These are phyloP conservation scores for Nautilus pompilius DNA, from an alignment of 1,140 invertebrate species.

Conservation along the genomic window DNA sequence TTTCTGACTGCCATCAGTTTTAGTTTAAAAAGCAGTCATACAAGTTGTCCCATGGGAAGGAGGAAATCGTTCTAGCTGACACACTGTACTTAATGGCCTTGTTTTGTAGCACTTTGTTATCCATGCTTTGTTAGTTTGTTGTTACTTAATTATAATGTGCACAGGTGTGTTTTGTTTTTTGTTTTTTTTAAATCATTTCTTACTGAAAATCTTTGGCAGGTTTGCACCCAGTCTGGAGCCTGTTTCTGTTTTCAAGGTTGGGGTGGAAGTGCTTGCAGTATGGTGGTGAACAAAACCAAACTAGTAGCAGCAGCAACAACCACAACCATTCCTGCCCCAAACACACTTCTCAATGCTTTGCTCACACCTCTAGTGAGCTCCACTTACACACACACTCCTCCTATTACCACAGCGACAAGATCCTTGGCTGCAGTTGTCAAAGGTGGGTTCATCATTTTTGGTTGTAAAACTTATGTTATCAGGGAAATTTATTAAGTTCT, in stretches of 20 bases:
- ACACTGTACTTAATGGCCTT: no score
- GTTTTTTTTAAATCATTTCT: background rate
- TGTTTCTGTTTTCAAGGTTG: slow-evolving; percentile 89
- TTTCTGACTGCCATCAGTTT: no score
- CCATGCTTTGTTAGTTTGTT: no score
- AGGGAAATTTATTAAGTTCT: background rate
- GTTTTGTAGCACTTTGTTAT: no score
- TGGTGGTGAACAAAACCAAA: slow-evolving; percentile 44
- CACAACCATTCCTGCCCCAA: slow-evolving; percentile 17
- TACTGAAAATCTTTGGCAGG: slow-evolving; percentile 61
- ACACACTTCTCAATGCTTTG: background rate
- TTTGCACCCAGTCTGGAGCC: slow-evolving; percentile 88
- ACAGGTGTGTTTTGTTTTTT: background rate
- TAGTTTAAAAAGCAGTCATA: no score
- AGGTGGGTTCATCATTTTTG: background rate
- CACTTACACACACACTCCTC: slow-evolving; percentile 48
- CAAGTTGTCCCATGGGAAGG: no score
- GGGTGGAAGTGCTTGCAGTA: slow-evolving; percentile 85
- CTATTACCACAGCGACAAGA: background rate
- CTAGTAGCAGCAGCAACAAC: slow-evolving; percentile 30
- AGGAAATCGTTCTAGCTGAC: no score
- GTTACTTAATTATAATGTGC: no score
- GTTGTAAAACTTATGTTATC: background rate
- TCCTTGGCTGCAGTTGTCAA: background rate
- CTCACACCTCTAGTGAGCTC: background rate